Conservation (phyloP, 1,140 invertebrate species). For the Leptinotarsa defecta region DNA sequence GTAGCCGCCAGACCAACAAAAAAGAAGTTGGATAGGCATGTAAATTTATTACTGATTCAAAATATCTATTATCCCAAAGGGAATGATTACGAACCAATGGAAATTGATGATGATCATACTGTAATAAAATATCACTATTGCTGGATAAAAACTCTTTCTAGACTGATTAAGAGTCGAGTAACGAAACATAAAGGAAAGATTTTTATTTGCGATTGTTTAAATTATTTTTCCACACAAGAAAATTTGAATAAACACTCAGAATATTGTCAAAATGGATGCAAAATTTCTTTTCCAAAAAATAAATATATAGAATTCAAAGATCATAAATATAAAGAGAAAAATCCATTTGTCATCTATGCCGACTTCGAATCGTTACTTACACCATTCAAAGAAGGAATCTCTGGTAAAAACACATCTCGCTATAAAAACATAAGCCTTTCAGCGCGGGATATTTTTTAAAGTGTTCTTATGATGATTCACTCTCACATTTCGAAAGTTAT, state of each 20-base stretch:
- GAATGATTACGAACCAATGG: background rate
- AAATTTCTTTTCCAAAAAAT: conserved; percentile 40
- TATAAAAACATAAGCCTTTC: conserved; percentile 19
- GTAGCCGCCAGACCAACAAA: conserved; percentile 50
- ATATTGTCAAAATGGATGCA: conserved; percentile 15
- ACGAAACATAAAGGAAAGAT: conserved; percentile 38
- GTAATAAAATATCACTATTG: conserved; percentile 44
- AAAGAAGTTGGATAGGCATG: conserved; percentile 39
- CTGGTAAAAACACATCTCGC: background rate
- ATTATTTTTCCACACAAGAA: conserved; percentile 44
- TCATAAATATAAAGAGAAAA: conserved; percentile 34
- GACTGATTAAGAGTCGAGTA: conserved; percentile 45
- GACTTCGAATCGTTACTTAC: conserved; percentile 35
- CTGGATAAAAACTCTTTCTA: conserved; percentile 51
- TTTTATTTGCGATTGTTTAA: conserved; percentile 51
- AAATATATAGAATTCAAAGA: conserved; percentile 26
- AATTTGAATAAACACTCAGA: conserved; percentile 41
- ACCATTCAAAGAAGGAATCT: background rate
- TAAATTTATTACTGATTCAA: conserved; percentile 48
- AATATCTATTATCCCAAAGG: conserved; percentile 29
- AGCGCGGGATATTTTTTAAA: conserved; percentile 19
- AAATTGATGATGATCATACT: background rate
- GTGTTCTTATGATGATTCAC: conserved; percentile 23
- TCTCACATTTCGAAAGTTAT: conserved; percentile 21
- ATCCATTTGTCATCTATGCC: conserved; percentile 51